Evolutionary conservation across 2,113 vertebrate species (phyloP), one percentile per base, ranked within the genome.

Genomic region (Odocoileus virginianus): DNA sequence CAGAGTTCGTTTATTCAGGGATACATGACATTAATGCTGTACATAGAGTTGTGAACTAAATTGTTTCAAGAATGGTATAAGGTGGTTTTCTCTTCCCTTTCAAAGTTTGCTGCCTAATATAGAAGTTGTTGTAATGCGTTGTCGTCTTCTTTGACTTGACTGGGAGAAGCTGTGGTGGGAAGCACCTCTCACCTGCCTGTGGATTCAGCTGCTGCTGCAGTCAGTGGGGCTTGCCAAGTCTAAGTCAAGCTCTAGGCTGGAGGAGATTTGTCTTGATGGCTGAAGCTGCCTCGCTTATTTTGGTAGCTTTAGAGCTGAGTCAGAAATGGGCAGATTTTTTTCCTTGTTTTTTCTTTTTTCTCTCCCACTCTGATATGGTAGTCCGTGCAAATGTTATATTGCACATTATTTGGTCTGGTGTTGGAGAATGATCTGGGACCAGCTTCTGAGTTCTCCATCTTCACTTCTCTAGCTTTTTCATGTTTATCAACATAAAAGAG

Each of bases 1-100:
- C 67, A 27, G 96, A 96, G 97, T 97, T 89, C 28, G 61, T 97
- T 96, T 94, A 83, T 94, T 96, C 86, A 28, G 47, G 79, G 79
- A 78, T 87, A 54, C 6, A 83, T 76, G 84, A 43, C 87, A 97
- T 93, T 96, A 58, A 71, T 85, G 23, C 81, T 95, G 36, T 78
- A 45, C 85, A 14, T 81, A 64, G 93, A 98, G 50, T 55, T 92
- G 14, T 94, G 71, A 96, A 96, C 67, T 17, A 79, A 96, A 93
- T 55, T 61, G 1, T 88, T 95, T 95, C 16, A 84, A 76, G 52
- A 96, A 91, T 89, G 71, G 36, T 30, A 47, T 87, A 85, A 91
- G 71, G 15, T 96, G 4, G 64, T 93, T 54, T 89, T 92, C 45
- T 86, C 28, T 28, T 43, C 47, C 82, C 79, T 93, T 90, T 96